Base-by-base conservation (phyloP, 2,797 vertebrate species). In the Atherinosoma microstoma region DNA sequence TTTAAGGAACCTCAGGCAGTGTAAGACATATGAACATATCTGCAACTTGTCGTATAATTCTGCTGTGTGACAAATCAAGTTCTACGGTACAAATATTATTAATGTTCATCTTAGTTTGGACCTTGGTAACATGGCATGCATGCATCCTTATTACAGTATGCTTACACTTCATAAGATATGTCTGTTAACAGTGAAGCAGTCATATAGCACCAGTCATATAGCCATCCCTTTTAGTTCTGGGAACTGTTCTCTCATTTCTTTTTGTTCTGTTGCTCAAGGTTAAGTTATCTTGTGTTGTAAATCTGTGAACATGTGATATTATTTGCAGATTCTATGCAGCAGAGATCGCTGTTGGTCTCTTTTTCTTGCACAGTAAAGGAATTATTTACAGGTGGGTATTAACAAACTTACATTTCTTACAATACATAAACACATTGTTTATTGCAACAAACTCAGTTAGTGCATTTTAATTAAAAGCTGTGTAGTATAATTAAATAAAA, bases 1-100 rank as follows among this genome's bases (percentile, higher is more conserved):
- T 99, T 99, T 88, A 99, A 99, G 92, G 98, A 99, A 81, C 98
- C 98, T 6, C 97, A 98, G 89, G 97, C 97, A 91, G 98, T 99
- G 98, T 99, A 95, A 97, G 97, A 68, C 56, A 42, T 20, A 18
- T 6, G 7, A 2, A 0, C 47, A 69, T 16, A 65, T 20, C 20
- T 35, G 1, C 18, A 40, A 2, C 4, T 58, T 7, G 3, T 47
- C 9, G 24, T 49, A 2, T 58, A 12, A 57, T 61, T 10, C 0
- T 0, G 6, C 13, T 65, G 2, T 27, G 13, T 53, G 34, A 40
- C 6, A 0, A 57, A 68, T 42, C 0, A 27, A 22, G 40, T 34
- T 56, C 40, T 49, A 22, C 35, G 22, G 2, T 56, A 3, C 35
- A 42, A 61, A 45, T 32, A 24, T 18, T 22, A 34, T 67, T 45